phyloP scores from a whole-genome alignment of 2,113 vertebrate species.

The Psilopsiagon aurifrons region DNA sequence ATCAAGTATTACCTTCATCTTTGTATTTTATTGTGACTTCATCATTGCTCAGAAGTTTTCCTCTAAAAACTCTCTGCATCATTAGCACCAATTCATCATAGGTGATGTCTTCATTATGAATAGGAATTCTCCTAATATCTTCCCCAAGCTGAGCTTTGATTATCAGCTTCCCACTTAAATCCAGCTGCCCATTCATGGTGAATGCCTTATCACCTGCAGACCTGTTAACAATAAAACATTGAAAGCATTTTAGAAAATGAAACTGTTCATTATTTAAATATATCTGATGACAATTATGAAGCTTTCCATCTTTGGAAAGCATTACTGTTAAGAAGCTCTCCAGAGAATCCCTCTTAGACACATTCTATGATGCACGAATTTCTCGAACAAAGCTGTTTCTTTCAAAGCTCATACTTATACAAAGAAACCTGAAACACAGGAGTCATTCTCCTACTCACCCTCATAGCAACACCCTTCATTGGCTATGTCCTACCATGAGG shows the following conservation, averaged over 20 bases:
- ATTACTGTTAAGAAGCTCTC: not conserved
- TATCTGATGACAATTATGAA: not conserved
- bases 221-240: slow-evolving; percentile 43
- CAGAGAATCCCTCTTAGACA: not conserved
- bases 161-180: slow-evolving; percentile 97
- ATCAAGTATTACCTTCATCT: slow-evolving; percentile 88
- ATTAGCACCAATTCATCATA: slow-evolving; percentile 98
- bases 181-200: slow-evolving; percentile 98
- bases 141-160: slow-evolving; percentile 99
- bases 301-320: not conserved
- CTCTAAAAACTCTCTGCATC: slow-evolving; percentile 99
- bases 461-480: too few species aligned
- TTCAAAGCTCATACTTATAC: too few species aligned
- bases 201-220: slow-evolving; percentile 69
- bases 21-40: slow-evolving; percentile 99
- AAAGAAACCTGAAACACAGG: too few species aligned
- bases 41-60: slow-evolving; percentile 95
- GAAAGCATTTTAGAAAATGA: not conserved
- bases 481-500: too few species aligned
- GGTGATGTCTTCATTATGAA: slow-evolving; percentile 99
- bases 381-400: not conserved
- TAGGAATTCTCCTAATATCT: slow-evolving; percentile 97
- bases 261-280: not conserved
- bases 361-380: not conserved
- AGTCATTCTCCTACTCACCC: too few species aligned